Conservation (phyloP, 2,113 vertebrate genomes). For the Microtus richardsoni region DNA sequence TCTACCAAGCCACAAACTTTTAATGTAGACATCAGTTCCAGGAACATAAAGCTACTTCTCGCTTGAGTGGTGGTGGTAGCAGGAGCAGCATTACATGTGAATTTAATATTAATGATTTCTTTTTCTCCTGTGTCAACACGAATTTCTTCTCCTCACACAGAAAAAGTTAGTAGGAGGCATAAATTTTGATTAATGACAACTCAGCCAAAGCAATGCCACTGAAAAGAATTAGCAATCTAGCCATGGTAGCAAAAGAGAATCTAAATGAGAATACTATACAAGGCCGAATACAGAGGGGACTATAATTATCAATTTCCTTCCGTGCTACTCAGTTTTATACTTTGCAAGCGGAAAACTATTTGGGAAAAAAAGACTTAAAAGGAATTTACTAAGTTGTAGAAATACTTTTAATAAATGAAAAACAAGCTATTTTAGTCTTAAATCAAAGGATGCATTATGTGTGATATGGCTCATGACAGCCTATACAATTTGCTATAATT, state of each 20-base stretch:
- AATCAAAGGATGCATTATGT: conserved; percentile 27
- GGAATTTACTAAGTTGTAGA: conserved; percentile 63
- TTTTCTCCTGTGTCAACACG: conserved; percentile 49
- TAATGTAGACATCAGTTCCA: conserved; percentile 15
- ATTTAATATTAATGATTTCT: conserved; percentile 58
- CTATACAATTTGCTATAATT: not conserved
- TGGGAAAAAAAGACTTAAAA: conserved; percentile 52
- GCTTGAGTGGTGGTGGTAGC: not conserved
- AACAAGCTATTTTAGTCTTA: conserved; percentile 49
- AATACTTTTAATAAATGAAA: conserved; percentile 39
- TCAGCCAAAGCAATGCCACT: conserved; percentile 67
- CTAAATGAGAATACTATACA: conserved; percentile 76
- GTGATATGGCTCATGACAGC: not conserved
- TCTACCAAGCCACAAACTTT: not conserved
- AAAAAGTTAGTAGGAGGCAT: conserved; percentile 57
- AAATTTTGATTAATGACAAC: conserved; percentile 77
- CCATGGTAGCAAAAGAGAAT: conserved; percentile 70
- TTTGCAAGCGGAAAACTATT: conserved; percentile 54
- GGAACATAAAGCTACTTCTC: conserved; percentile 48
- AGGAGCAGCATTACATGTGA: not conserved
- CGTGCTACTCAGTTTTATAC: conserved; percentile 46
- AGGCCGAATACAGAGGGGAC: conserved; percentile 71
- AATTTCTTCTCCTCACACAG: conserved; percentile 42
- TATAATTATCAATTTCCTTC: conserved; percentile 73
- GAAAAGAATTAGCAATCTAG: conserved; percentile 76